Conservation (phyloP, 2,113 vertebrate genomes). For the Castor canadensis region DNA sequence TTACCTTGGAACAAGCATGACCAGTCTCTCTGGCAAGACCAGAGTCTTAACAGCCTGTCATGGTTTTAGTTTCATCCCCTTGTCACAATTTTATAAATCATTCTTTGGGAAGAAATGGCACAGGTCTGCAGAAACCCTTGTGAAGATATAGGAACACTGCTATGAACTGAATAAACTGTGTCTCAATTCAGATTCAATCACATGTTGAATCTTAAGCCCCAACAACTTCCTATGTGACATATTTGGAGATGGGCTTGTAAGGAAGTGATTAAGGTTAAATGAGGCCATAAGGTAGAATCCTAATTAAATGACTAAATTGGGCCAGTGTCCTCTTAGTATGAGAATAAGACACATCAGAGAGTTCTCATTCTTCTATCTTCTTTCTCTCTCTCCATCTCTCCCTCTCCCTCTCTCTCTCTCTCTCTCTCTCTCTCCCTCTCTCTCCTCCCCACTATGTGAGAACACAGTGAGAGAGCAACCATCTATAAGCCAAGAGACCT, state of each 20-base stretch:
- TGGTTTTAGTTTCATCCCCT: neutral
- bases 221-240: neutral
- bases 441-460: neutral
- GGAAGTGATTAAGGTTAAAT: neutral
- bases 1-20: neutral
- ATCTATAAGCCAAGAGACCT: neutral
- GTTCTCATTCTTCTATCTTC: neutral
- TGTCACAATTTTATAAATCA: neutral
- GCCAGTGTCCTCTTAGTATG: neutral
- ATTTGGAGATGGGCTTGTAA: neutral
- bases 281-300: neutral
- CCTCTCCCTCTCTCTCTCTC: neutral
- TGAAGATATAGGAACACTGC: neutral
- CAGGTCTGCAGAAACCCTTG: neutral
- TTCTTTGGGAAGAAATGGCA: neutral
- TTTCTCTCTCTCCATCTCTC: no score
- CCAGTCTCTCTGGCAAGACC: neutral
- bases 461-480: neutral
- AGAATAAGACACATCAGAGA: neutral
- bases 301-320: no score
- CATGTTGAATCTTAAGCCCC: neutral
- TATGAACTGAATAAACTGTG: neutral
- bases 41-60: neutral
- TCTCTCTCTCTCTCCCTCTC: no score
- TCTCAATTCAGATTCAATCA: rapidly evolving